These are phyloP conservation scores for Polypedilum pembai DNA, from an alignment of 1,140 invertebrate genomes.

Conservation along the genomic window DNA sequence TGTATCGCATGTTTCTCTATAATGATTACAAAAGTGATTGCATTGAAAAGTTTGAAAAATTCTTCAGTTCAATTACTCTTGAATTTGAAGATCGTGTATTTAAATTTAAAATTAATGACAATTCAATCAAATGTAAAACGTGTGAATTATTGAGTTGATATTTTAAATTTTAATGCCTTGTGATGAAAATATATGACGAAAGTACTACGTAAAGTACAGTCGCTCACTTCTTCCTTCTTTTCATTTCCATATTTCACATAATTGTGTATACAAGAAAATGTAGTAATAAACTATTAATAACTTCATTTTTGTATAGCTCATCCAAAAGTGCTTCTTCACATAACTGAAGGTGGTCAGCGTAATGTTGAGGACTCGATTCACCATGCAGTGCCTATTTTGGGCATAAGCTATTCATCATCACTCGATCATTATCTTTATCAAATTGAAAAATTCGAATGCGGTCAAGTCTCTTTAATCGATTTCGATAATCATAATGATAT, in stretches of 20 bases:
- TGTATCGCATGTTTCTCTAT: too few species aligned
- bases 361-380: conserved; percentile 52
- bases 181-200: neutral
- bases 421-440: conserved; percentile 30
- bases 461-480: conserved; percentile 25
- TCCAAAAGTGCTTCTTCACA: conserved; percentile 49
- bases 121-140: neutral
- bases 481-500: conserved; percentile 4
- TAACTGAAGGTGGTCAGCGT: conserved; percentile 54
- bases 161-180: neutral
- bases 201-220: neutral
- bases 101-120: neutral
- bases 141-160: neutral
- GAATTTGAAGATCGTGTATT: neutral
- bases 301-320: conserved; percentile 42
- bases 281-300: neutral
- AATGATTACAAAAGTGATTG: too few species aligned
- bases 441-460: conserved; percentile 23
- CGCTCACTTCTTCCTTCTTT: too few species aligned
- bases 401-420: conserved; percentile 33
- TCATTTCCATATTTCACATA: too few species aligned
- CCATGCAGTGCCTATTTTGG: conserved; percentile 50
- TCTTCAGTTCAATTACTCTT: too few species aligned
- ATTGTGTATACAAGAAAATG: neutral
- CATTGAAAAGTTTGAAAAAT: too few species aligned